These are phyloP conservation scores for Steatornis caripensis DNA, from an alignment of 2,113 vertebrate genomes.

Conservation along the genomic window DNA sequence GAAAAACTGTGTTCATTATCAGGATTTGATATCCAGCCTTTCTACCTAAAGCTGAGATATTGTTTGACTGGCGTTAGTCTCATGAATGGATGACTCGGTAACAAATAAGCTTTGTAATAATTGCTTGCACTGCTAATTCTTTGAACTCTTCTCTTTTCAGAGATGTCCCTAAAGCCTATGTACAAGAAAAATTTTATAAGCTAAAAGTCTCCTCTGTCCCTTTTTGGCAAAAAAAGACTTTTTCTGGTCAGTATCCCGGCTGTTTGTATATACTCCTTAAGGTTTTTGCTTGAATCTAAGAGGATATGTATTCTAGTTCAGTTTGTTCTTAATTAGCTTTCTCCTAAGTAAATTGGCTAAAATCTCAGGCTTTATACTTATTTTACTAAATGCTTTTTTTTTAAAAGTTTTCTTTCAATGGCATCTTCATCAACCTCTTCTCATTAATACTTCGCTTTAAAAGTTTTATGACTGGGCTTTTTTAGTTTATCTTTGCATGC, in stretches of 20 bases:
- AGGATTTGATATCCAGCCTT: background rate
- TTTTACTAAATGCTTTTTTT: background rate
- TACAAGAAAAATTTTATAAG: constrained; percentile 64
- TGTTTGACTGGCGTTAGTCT: background rate
- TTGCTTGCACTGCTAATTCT: background rate
- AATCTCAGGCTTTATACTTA: background rate
- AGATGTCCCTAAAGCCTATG: constrained; percentile 37
- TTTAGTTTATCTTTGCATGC: background rate
- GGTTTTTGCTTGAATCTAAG: background rate
- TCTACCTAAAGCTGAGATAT: background rate
- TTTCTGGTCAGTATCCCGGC: constrained; percentile 66
- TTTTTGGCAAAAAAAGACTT: constrained; percentile 67
- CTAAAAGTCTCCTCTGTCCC: constrained; percentile 69
- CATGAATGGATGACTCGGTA: background rate
- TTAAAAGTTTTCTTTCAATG: background rate
- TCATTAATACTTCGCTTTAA: background rate
- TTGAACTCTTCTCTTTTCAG: constrained; percentile 53
- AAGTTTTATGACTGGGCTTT: background rate
- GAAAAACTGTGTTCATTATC: background rate
- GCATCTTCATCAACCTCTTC: background rate
- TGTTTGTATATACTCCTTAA: background rate
- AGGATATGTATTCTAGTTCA: background rate
- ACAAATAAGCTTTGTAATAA: background rate
- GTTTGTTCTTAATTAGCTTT: background rate
- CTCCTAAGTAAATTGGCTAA: background rate